Evolutionary conservation across 2,113 vertebrate genomes (phyloP), one percentile per base, ranked within the genome.

Genomic region (Ariopsis seemanni): DNA sequence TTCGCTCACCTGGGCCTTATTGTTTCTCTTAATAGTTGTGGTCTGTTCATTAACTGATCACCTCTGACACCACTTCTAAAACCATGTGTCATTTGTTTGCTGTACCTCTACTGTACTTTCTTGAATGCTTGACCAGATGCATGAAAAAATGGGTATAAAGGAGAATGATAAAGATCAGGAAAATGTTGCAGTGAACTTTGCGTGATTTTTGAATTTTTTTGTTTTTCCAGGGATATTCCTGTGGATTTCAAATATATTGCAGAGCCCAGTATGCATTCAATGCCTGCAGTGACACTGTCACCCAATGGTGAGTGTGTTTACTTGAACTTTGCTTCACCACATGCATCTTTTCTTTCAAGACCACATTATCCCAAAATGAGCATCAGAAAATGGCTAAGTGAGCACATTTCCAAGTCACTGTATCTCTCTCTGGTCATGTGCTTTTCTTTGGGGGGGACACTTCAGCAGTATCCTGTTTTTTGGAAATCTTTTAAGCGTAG

Each of bases 231-330:
- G 98, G 98, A 99, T 93, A 99, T 99, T 93, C 98, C 98, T 86
- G 98, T 99, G 93, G 98, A 99, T 94, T 99, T 99, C 92, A 99
- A 99, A 91, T 99, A 99, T 91, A 99, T 99, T 85, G 98, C 98
- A 18, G 98, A 99, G 93, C 98, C 98, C 92, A 99, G 98, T 83
- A 99, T 99, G 98, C 98, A 99, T 92, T 99, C 98, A 0, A 99
- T 99, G 98, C 98, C 98, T 88, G 98, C 98, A 1, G 98, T 99
- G 91, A 99, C 98, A 42, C 95, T 99, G 84, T 99, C 98, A 90
- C 98, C 98, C 91, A 99, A 99, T 74, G 98, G 98, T 99, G 92
- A 95, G 97, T 96, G 14, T 15, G 11, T 50, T 75, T 63, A 3
- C 5, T n/a, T 30, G 27, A 57, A 7, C 42, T 11, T 30, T 12